Evolutionary conservation across 2,888 invertebrate species (phyloP), one percentile per base, ranked within the genome.

Genomic region (Macrophya alboannulata): DNA sequence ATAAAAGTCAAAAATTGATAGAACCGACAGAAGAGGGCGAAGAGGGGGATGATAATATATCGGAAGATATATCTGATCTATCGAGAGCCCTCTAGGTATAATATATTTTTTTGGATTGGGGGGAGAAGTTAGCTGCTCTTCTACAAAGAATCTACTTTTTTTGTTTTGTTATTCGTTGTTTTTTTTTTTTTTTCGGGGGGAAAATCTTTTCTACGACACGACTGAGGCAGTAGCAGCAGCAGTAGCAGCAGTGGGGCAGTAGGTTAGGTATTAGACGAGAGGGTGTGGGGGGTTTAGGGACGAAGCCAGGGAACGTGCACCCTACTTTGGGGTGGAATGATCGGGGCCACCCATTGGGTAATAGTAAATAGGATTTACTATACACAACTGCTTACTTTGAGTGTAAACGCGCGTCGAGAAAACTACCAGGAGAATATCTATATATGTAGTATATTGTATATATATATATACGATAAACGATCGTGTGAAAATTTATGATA

Each of bases 281-380:
- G 31, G 31, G 31, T 31, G 31, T 31, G 31, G 90, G 89, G 92
- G 92, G 91, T 15, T 48, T 71, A 68, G 45, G 40, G 25, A 31
- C 21, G 81, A 81, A 65, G 59, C 62, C 43, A 65, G 81, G 65
- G 48, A 59, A 81, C 59, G 62, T 31, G 87, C 89, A 90, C 90
- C 90, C 90, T 90, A 87, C 31, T 25, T 88, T 89, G 88, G 89
- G 89, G 89, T 89, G 40, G 76, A 51, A 76, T 68, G 45, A 40
- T 59, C 85, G 74, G 3, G 31, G 72, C 71, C 15, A 81, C 4
- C 40, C 43, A 59, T 81, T 87, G 86, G 87, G 88, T 88, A 89
- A 90, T 88, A 87, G 88, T 90, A 91, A 91, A 92, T 90, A 91
- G 90, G 90, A 91, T 92, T 92, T 90, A 87, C 86, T 21, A 55